These are phyloP conservation scores for Pygoscelis adeliae DNA, from an alignment of 2,113 vertebrate genomes.

Conservation along the genomic window DNA sequence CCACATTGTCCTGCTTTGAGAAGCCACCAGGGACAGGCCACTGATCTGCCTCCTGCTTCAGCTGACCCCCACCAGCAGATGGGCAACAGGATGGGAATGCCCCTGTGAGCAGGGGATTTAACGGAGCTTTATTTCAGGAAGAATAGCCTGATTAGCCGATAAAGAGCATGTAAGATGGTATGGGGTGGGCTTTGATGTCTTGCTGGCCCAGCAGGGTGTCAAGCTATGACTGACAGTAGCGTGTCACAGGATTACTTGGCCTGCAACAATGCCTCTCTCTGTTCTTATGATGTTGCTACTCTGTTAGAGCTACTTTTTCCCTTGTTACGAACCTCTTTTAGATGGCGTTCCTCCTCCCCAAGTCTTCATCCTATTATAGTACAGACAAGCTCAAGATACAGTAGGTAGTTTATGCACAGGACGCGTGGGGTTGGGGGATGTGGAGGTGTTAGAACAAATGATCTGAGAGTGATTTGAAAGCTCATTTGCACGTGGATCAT, in stretches of 20 bases:
- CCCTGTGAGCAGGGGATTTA: conserved; percentile 81
- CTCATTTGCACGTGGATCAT: conserved; percentile 58
- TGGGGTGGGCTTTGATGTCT: conserved; percentile 82
- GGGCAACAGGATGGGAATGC: conserved; percentile 75
- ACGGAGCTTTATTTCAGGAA: conserved; percentile 77
- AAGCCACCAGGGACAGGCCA: conserved; percentile 70
- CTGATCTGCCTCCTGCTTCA: conserved; percentile 67
- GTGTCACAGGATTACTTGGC: conserved; percentile 80
- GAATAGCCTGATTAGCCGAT: conserved; percentile 82
- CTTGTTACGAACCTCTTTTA: conserved; percentile 57
- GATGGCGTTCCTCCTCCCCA: conserved; percentile 24
- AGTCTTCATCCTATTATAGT: conserved; percentile 11
- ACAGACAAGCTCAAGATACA: conserved; percentile 39
- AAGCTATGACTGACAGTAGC: conserved; percentile 75
- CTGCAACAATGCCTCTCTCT: conserved; percentile 65
- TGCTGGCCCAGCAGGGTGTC: conserved; percentile 73
- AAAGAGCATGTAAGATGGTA: conserved; percentile 82
- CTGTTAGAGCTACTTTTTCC: conserved; percentile 53
- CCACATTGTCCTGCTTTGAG: conserved; percentile 70
- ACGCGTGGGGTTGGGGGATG: neutral
- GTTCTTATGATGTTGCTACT: conserved; percentile 70
- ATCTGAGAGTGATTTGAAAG: conserved; percentile 40
- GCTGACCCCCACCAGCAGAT: conserved; percentile 80
- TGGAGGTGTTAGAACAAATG: conserved; percentile 51
- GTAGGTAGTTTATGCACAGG: conserved; percentile 20